Evolutionary conservation across 2,888 invertebrate species (phyloP).

Genomic region (Sepiola atlantica): DNA sequence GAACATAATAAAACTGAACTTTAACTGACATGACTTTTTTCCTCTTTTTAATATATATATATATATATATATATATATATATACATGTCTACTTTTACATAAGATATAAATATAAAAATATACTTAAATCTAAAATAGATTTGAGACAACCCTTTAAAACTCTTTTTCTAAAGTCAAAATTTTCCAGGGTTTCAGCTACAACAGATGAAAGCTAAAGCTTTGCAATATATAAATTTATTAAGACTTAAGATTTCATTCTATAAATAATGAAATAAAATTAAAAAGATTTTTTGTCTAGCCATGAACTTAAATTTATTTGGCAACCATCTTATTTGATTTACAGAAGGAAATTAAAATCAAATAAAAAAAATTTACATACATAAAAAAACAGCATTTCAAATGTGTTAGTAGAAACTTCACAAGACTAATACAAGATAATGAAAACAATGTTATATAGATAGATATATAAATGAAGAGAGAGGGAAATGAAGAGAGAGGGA

Average conservation of each 20-base stretch:
- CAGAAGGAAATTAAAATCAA: neutral
- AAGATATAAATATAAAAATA: too few relatives aligned
- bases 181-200: neutral
- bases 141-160: too few relatives aligned
- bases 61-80: neutral
- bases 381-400: neutral
- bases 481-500: too few relatives aligned
- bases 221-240: neutral
- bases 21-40: neutral
- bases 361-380: neutral
- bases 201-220: neutral
- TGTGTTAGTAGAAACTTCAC: slow-evolving; percentile 16
- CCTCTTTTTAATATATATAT: neutral
- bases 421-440: neutral
- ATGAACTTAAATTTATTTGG: neutral
- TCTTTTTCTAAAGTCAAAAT: neutral
- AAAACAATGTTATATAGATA: neutral
- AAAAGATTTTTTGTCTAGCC: neutral
- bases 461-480: neutral
- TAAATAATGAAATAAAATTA: neutral
- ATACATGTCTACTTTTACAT: too few relatives aligned
- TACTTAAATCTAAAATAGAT: too few relatives aligned
- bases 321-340: neutral
- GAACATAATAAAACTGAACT: neutral
- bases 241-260: neutral